These are phyloP conservation scores for Cinara cedri DNA, from an alignment of 2,888 invertebrate genomes.

Conservation along the genomic window DNA sequence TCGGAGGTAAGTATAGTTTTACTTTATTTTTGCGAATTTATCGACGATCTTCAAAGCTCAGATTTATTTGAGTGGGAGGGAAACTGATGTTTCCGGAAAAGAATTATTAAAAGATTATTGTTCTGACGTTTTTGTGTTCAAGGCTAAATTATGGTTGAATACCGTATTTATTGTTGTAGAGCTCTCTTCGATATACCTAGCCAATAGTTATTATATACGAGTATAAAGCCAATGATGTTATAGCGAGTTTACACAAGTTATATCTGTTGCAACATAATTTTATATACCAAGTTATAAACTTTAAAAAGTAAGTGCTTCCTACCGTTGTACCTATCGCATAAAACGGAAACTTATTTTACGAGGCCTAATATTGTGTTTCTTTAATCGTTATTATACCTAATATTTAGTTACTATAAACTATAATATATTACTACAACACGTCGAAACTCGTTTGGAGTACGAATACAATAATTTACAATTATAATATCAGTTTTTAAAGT, in stretches of 20 bases:
- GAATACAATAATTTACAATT: too few species aligned
- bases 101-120: constrained; percentile 16
- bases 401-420: too few species aligned
- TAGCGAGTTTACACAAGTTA: too few species aligned
- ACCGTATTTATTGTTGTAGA: neutral
- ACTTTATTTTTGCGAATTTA: constrained; percentile 23
- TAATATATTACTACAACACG: too few species aligned
- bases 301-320: too few species aligned
- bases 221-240: neutral
- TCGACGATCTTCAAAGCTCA: constrained; percentile 19
- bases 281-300: neutral
- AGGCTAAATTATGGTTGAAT: neutral
- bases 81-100: neutral
- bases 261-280: neutral
- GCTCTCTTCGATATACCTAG: neutral
- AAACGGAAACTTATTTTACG: neutral
- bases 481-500: too few species aligned
- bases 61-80: neutral
- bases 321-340: too few species aligned
- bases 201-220: neutral
- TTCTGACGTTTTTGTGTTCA: neutral
- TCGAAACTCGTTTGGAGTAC: too few species aligned
- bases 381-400: neutral
- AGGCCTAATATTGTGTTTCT: neutral
- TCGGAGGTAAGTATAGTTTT: neutral